phyloP scores from a whole-genome alignment of 2,113 vertebrate species.

The Datnioides undecimradiatus region DNA sequence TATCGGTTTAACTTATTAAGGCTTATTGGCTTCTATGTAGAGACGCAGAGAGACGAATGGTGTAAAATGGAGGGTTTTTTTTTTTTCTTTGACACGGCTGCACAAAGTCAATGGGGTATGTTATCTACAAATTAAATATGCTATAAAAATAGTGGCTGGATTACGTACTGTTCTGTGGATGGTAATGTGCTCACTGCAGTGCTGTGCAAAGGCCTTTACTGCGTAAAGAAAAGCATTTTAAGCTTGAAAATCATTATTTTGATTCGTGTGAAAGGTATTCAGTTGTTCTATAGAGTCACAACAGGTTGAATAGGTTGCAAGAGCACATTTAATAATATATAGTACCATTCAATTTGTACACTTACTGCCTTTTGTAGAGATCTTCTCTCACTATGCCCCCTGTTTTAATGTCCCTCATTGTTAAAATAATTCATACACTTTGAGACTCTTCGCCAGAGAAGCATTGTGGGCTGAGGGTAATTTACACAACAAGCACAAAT shows the following conservation, averaged over 20 bases:
- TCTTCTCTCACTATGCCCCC: not conserved
- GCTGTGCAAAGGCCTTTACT: not conserved
- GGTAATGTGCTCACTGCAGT: not conserved
- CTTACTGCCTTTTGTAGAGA: not conserved
- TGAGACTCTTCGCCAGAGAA: not conserved
- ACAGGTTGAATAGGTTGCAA: not conserved
- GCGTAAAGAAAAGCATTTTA: not conserved
- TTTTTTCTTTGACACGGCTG: constrained; percentile 28
- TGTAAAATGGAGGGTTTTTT: constrained; percentile 24
- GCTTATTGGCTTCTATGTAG: constrained; percentile 51
- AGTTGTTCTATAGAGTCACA: not conserved
- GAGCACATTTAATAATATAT: not conserved
- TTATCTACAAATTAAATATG: constrained; percentile 63
- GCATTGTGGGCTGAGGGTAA: constrained; percentile 4
- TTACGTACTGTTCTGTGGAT: constrained; percentile 10
- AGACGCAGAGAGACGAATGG: constrained; percentile 56
- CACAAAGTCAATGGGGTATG: constrained; percentile 53
- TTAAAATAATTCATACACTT: constrained; percentile 3
- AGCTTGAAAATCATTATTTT: not conserved
- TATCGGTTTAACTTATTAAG: constrained; percentile 70
- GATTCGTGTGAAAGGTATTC: not conserved
- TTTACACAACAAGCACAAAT: constrained; percentile 4
- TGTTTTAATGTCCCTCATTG: not conserved
- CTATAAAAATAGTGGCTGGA: constrained; percentile 40
- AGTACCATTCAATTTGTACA: not conserved